These are phyloP conservation scores for Morpho achilles DNA, from an alignment of 2,888 invertebrate genomes.

Conservation along the genomic window DNA sequence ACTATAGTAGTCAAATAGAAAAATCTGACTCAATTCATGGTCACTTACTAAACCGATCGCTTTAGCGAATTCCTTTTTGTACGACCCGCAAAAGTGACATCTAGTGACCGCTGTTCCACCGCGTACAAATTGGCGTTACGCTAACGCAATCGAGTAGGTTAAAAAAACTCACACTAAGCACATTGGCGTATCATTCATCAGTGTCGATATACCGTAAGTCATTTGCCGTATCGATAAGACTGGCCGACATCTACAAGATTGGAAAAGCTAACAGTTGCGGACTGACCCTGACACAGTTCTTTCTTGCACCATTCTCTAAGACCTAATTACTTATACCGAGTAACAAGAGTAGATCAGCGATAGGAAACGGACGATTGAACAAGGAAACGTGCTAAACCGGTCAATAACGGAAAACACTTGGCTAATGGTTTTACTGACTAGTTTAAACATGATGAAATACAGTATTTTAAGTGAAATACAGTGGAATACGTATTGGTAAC, in stretches of 20 bases:
- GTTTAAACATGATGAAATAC: slow-evolving; percentile 10
- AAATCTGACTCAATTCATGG: too few species aligned
- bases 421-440: slow-evolving; percentile 4
- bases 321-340: slow-evolving; percentile 48
- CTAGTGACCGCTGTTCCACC: too few species aligned
- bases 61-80: too few species aligned
- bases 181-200: too few species aligned
- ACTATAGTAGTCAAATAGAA: too few species aligned
- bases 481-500: background rate
- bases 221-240: slow-evolving; percentile 16
- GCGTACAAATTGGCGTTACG: too few species aligned
- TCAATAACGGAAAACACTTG: slow-evolving; percentile 40
- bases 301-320: slow-evolving; percentile 54
- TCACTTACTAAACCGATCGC: too few species aligned
- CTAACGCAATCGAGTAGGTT: too few species aligned
- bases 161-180: too few species aligned
- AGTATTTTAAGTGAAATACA: background rate
- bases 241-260: slow-evolving; percentile 24
- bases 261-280: slow-evolving; percentile 29
- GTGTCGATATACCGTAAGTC: slow-evolving; percentile 10
- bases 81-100: too few species aligned
- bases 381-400: slow-evolving; percentile 43
- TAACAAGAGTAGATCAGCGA: slow-evolving; percentile 45
- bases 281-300: slow-evolving; percentile 62
- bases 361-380: slow-evolving; percentile 52